These are phyloP conservation scores for Thryonomys swinderianus DNA, from an alignment of 2,113 vertebrate species.

Conservation along the genomic window DNA sequence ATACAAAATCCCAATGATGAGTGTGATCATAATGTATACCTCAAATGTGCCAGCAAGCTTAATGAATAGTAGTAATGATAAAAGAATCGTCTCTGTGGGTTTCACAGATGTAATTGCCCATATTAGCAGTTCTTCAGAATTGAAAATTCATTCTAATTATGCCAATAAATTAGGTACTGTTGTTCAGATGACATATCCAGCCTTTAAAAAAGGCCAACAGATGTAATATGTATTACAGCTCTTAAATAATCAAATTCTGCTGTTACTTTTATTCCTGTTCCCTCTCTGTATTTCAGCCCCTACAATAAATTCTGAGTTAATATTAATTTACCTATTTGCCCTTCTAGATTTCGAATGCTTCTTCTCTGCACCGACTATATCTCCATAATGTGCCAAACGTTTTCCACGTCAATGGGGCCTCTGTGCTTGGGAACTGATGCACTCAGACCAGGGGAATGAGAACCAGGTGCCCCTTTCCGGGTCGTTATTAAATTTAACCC, in stretches of 20 bases:
- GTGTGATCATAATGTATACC: too few species aligned
- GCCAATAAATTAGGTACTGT: not conserved
- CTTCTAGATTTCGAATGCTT: not conserved
- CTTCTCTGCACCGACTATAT: not conserved
- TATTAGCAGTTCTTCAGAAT: not conserved
- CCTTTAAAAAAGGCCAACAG: constrained; percentile 17
- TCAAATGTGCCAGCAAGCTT: not conserved
- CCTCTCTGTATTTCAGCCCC: not conserved
- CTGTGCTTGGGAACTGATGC: constrained; percentile 31
- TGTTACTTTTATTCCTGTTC: not conserved
- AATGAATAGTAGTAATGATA: too few species aligned
- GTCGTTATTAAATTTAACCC: constrained; percentile 62
- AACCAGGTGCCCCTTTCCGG: not conserved
- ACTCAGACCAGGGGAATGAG: not conserved
- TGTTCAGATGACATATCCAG: constrained; percentile 4
- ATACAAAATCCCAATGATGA: too few species aligned
- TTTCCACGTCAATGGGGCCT: constrained; percentile 47
- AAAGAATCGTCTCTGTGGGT: not conserved
- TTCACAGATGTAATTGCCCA: not conserved
- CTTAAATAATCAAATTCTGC: constrained; percentile 55
- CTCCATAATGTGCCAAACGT: not conserved
- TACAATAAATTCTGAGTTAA: not conserved
- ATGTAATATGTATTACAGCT: not conserved
- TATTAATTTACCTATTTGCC: constrained; percentile 21
- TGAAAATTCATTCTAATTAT: not conserved